Base-by-base conservation (phyloP, 1,140 invertebrate species). In the Mamestra configurata region DNA sequence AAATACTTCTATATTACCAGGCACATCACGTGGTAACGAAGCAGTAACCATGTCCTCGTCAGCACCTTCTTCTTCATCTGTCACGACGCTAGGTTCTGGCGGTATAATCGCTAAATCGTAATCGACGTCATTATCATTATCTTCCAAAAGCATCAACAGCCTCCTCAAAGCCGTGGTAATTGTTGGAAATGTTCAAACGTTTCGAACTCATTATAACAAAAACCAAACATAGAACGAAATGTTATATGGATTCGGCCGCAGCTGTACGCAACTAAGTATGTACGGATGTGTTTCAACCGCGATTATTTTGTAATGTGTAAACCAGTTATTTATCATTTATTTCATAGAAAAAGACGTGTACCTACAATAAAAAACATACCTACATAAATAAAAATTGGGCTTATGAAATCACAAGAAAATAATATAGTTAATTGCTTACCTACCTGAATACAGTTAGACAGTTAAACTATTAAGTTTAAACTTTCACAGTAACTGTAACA, bases 21-120 rank as follows among this genome's bases (percentile, higher is more conserved):
- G 83, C 61, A 85, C 79, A 68, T 86, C 84, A 22, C 37, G 73
- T 66, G 84, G 84, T 35, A 85, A 73, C 6, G 31, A 55, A 75
- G 79, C 81, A 66, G 79, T 31, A 24, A 49, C 35, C 76, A 86
- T 83, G 77, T 88, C 68, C 61, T 85, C 85, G 46, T 88, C 84
- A 77, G 80, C 77, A 72, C 82, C 83, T 80, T 86, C 84, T 82
- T 86, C 82, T 70, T 86, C 82, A 77, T 87, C 86, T 59, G 75
- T 86, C 73, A 86, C 68, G 20, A 82, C 80, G 78, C 64, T 79
- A 20, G 81, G 84, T 72, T 84, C 86, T 71, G 82, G 84, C 77
- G 86, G 82, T 35, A 87, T 51, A 55, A 86, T 61, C 53, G 86
- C 72, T 37, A 88, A 61, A 61, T 88, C 78, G 55, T 86, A 86